These are phyloP conservation scores for Sebastes iracundus DNA, from an alignment of 2,797 vertebrate genomes.

Conservation along the genomic window DNA sequence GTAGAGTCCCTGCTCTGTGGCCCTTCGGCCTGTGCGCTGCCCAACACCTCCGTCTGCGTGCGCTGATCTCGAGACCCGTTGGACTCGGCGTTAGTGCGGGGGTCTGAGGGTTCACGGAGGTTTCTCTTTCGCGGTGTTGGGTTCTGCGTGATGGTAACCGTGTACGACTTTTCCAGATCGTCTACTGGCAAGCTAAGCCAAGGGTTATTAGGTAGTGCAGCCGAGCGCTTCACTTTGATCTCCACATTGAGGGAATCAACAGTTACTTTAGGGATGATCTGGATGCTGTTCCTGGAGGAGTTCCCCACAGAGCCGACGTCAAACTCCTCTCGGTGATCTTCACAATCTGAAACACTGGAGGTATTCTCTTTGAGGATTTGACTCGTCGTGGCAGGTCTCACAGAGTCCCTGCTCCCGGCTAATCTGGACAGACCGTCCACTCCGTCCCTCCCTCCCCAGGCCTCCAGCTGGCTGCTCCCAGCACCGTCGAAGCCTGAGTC, in stretches of 20 bases:
- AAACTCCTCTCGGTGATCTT: conserved; percentile 34
- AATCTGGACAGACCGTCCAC: conserved; percentile 18
- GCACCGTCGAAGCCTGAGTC: conserved; percentile 81
- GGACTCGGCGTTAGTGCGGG: not conserved
- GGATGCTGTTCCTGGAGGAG: conserved; percentile 61
- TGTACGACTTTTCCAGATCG: conserved; percentile 79
- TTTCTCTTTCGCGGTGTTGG: conserved; percentile 22
- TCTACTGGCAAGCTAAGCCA: conserved; percentile 83
- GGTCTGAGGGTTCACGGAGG: not conserved
- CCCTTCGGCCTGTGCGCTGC: not conserved
- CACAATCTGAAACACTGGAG: conserved; percentile 44
- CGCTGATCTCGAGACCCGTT: conserved; percentile 37
- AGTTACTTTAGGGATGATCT: conserved; percentile 64
- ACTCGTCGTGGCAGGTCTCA: not conserved
- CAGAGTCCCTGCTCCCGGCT: conserved; percentile 6
- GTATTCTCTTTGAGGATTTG: conserved; percentile 44
- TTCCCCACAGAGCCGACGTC: conserved; percentile 36
- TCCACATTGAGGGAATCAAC: conserved; percentile 73
- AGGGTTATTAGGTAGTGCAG: conserved; percentile 72
- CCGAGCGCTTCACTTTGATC: conserved; percentile 74
- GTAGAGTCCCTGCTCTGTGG: conserved; percentile 21
- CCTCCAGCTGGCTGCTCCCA: conserved; percentile 59
- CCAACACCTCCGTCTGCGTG: conserved; percentile 1
- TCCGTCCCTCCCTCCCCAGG: conserved; percentile 27
- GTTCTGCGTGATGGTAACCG: conserved; percentile 72